Conservation (phyloP, 2,113 vertebrate species). For the Brevimyrus niger region DNA sequence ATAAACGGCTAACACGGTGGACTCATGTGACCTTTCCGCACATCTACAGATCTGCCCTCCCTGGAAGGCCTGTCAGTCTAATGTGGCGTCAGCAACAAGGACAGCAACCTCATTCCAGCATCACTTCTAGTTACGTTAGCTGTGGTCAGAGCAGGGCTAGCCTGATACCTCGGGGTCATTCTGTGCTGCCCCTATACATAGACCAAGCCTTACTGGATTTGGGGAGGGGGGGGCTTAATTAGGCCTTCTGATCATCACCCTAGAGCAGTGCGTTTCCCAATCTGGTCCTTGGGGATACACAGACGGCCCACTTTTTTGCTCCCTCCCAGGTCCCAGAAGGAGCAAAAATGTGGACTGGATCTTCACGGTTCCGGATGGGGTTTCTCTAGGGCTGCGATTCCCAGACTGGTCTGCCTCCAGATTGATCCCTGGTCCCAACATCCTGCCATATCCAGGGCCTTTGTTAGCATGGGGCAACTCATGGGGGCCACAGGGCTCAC, state of each 20-base stretch:
- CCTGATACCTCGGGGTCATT: not conserved
- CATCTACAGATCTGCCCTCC: not conserved
- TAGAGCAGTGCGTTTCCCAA: not conserved
- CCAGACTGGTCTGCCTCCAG: not conserved
- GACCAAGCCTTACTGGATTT: not conserved
- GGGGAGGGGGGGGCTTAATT: not conserved
- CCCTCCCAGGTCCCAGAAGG: not conserved
- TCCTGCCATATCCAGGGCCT: not conserved
- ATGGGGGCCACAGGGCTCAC: not conserved
- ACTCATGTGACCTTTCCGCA: not conserved
- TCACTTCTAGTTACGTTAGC: not conserved
- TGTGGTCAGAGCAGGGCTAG: not conserved
- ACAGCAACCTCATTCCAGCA: not conserved
- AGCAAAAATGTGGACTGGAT: too few species aligned
- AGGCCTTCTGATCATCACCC: not conserved
- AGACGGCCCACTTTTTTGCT: not conserved
- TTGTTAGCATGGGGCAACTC: not conserved
- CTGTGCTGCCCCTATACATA: not conserved
- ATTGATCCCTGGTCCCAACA: not conserved
- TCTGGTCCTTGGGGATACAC: not conserved
- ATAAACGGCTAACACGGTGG: not conserved
- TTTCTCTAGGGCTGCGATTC: too few species aligned
- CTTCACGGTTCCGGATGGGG: too few species aligned
- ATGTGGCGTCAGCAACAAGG: not conserved
- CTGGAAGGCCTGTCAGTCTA: not conserved